Percentiles rank a stretch among this genome's conserved stretches.
Evolutionary conservation across 2,888 invertebrate species (phyloP).

Genomic region (Eupithecia exiguata): DNA sequence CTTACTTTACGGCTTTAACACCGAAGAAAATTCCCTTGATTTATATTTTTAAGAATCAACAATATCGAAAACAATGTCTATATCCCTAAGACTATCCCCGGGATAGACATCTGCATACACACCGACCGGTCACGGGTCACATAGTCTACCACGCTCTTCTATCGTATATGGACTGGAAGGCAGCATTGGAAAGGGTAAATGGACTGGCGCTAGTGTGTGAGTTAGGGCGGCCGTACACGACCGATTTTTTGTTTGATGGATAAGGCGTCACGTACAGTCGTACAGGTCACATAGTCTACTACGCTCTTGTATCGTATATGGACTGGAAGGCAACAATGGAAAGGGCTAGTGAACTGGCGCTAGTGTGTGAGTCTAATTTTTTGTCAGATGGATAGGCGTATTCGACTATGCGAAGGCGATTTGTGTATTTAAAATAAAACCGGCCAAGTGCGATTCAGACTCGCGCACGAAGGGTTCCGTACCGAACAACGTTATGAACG

Average conservation of each 20-base stretch:
- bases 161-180: constrained; percentile 41
- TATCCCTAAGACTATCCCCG: constrained; percentile 23
- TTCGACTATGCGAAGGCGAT: too few species aligned
- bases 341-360: constrained; percentile 37
- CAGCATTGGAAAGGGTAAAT: constrained; percentile 48
- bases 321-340: constrained; percentile 48
- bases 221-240: too few species aligned
- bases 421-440: too few species aligned
- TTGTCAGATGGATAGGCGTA: too few species aligned
- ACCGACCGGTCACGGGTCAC: constrained; percentile 70
- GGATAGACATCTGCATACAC: constrained; percentile 76
- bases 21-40: constrained; percentile 1
- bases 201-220: neutral
- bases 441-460: too few species aligned
- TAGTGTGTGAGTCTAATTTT: too few species aligned
- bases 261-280: too few species aligned
- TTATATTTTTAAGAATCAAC: constrained; percentile 28
- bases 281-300: constrained; percentile 45
- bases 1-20: neutral
- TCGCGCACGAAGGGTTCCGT: too few species aligned
- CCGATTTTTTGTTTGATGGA: too few species aligned
- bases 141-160: constrained; percentile 34
- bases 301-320: constrained; percentile 35
- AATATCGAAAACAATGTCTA: constrained; percentile 22
- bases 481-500: too few species aligned